Percentiles rank a stretch among this genome's conserved stretches.
Conservation (phyloP, 2,888 invertebrate genomes). For the Pecten maximus region DNA sequence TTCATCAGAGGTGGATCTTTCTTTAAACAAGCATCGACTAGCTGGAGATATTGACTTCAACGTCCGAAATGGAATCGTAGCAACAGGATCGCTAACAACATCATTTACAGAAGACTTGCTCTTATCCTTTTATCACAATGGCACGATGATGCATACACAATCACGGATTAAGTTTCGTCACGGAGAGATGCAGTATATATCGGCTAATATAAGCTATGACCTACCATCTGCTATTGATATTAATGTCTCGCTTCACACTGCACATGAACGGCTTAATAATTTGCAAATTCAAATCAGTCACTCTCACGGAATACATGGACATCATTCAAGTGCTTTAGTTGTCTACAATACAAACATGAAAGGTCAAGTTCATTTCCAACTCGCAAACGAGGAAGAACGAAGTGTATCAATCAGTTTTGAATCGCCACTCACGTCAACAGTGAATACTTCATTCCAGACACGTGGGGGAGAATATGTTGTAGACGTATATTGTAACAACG, state of each 20-base stretch:
- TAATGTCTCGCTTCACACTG: constrained; percentile 30
- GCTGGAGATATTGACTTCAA: constrained; percentile 37
- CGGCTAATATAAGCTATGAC: neutral
- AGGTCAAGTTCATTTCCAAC: neutral
- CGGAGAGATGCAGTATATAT: constrained; percentile 38
- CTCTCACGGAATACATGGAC: neutral
- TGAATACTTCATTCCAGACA: neutral
- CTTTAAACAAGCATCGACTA: constrained; percentile 39
- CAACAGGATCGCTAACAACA: constrained; percentile 54
- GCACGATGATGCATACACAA: constrained; percentile 54
- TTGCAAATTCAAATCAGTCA: neutral
- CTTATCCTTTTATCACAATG: constrained; percentile 54
- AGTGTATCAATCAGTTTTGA: neutral
- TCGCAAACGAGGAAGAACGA: neutral
- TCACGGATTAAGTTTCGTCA: constrained; percentile 49
- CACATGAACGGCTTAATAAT: neutral
- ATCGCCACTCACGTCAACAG: neutral
- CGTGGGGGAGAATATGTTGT: neutral
- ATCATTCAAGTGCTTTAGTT: neutral
- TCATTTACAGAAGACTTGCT: constrained; percentile 60
- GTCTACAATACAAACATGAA: neutral
- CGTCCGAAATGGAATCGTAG: constrained; percentile 37
- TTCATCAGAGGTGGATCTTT: constrained; percentile 14
- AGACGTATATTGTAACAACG: neutral
- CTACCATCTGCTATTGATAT: neutral